Evolutionary conservation across 1,140 invertebrate species (phyloP), one percentile per base, ranked within the genome.

Genomic region (Drosophila fuyamai): DNA sequence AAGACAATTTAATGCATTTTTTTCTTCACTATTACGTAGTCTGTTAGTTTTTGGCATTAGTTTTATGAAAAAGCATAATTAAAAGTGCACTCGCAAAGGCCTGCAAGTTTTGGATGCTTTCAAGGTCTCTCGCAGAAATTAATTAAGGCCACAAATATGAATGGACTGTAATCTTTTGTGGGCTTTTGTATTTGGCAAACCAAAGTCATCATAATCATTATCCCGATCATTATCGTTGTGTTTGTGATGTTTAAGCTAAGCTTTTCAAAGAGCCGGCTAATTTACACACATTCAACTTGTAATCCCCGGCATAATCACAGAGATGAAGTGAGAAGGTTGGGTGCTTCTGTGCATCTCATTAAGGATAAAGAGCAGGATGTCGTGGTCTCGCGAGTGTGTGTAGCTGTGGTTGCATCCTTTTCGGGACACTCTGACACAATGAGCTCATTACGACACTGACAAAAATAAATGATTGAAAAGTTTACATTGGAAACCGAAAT

Each of bases 71-170:
- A 74, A 18, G 44, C 56, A 54, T 75, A 86, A 84, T 84, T 86
- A 86, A 86, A 86, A 84, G 72, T 60, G 59, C 35, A 55, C 56
- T 66, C 59, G 47, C 36, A 71, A 71, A 71, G 23, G 63, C 50
- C 16, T 13, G 13, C 5, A 16, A 35, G 36, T 77, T 76, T 88
- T 66, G 38, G 58, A 68, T 51, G 67, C 51, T 66, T 83, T 89
- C 82, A 86, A 83, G 83, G 84, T 60, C 81, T 65, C 29, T 23
- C 18, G 14, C 51, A n/a, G 48, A 62, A 71, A 76, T 72, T 88
- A 82, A 79, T 79, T 67, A 75, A 55, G 55, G 40, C n/a, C 47
- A 55, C 5, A 43, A 29, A 54, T 54, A 38, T 50, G 46, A 74
- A 55, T 43, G 50, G 41, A 55, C 32, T 5, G 44, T 16, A 54